A percentile compares a stretch with the other conserved stretches of the same genome.
Conservation (phyloP, 2,888 invertebrate species). For the Zaprionus lineosus region DNA sequence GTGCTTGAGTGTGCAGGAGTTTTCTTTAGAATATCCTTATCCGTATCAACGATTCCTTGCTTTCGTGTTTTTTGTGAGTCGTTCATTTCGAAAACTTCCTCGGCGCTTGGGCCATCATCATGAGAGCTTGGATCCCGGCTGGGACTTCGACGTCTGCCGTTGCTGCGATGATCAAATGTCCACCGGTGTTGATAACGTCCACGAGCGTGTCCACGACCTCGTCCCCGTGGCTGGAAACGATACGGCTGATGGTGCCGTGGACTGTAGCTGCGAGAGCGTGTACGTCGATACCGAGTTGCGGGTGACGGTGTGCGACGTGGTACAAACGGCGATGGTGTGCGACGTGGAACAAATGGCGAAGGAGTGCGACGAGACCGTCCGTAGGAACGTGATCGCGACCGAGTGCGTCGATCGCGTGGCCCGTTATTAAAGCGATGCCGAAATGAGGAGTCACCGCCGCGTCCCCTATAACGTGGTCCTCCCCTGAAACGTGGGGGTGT, state of each 20-base stretch:
- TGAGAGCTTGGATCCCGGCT: slow-evolving; percentile 82
- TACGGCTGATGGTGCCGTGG: slow-evolving; percentile 59
- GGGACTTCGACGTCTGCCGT: slow-evolving; percentile 72
- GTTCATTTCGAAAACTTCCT: slow-evolving; percentile 85
- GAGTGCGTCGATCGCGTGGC: slow-evolving; percentile 20
- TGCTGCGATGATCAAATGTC: slow-evolving; percentile 33
- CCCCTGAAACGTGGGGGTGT: slow-evolving; percentile 25
- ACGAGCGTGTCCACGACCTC: slow-evolving; percentile 71
- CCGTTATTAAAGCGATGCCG: slow-evolving; percentile 29
- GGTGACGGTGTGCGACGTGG: slow-evolving; percentile 81
- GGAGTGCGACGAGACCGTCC: slow-evolving; percentile 75
- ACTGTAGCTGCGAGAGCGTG: slow-evolving; percentile 68
- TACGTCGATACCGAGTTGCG: slow-evolving; percentile 27
- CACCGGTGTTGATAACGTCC: slow-evolving; percentile 45
- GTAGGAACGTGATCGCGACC: slow-evolving; percentile 66
- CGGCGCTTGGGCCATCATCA: slow-evolving; percentile 81
- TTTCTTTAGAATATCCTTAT: slow-evolving; percentile 83
- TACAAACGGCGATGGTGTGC: slow-evolving; percentile 82
- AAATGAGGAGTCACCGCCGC: slow-evolving; percentile 28
- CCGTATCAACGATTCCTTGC: slow-evolving; percentile 84
- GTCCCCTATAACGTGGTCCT: slow-evolving; percentile 30
- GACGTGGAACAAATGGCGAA: slow-evolving; percentile 84
- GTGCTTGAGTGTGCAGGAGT: slow-evolving; percentile 8
- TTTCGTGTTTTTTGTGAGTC: slow-evolving; percentile 85
- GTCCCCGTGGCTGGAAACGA: slow-evolving; percentile 81